phyloP scores from a whole-genome alignment of 2,888 invertebrate genomes.

The Chrysina gloriosa region DNA sequence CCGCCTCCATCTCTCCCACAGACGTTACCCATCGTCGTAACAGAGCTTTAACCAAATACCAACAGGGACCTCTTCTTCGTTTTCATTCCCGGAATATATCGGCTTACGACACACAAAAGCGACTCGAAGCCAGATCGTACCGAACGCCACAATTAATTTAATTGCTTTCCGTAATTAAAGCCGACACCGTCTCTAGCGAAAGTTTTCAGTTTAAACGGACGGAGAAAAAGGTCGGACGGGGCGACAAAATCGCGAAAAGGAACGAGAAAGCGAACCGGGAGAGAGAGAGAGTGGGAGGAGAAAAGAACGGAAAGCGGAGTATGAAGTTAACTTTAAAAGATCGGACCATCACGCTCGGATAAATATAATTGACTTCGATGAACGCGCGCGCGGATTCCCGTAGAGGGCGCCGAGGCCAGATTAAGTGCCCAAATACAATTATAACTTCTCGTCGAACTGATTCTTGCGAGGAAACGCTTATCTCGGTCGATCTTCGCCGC shows the following conservation, averaged over 20 bases:
- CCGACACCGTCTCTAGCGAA: constrained; percentile 22
- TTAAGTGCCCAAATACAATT: constrained; percentile 29
- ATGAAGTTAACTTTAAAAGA: constrained; percentile 27
- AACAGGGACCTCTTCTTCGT: too few relatives aligned
- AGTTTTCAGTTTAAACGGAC: constrained; percentile 12
- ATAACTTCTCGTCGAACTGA: constrained; percentile 18
- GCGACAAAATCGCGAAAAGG: not conserved
- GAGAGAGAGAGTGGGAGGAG: constrained; percentile 1
- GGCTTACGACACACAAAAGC: not conserved
- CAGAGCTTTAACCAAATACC: too few relatives aligned
- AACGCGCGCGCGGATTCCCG: not conserved
- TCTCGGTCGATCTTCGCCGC: too few relatives aligned
- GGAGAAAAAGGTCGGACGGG: not conserved
- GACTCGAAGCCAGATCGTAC: constrained; percentile 2
- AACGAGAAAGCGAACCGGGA: not conserved
- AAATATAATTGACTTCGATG: constrained; percentile 32
- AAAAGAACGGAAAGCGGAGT: not conserved
- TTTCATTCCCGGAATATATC: not conserved
- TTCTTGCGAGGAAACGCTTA: too few relatives aligned
- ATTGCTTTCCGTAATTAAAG: constrained; percentile 30
- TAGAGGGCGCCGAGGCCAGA: not conserved
- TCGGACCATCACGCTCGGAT: constrained; percentile 22
- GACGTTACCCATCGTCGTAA: too few relatives aligned
- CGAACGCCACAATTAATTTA: constrained; percentile 24
- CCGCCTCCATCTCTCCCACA: too few relatives aligned